Percentiles rank a stretch among this genome's conserved stretches.
These are phyloP conservation scores for Pelagia noctiluca DNA, from an alignment of 30 jellyfish, hydroid and myxozoan species.

Conservation along the genomic window DNA sequence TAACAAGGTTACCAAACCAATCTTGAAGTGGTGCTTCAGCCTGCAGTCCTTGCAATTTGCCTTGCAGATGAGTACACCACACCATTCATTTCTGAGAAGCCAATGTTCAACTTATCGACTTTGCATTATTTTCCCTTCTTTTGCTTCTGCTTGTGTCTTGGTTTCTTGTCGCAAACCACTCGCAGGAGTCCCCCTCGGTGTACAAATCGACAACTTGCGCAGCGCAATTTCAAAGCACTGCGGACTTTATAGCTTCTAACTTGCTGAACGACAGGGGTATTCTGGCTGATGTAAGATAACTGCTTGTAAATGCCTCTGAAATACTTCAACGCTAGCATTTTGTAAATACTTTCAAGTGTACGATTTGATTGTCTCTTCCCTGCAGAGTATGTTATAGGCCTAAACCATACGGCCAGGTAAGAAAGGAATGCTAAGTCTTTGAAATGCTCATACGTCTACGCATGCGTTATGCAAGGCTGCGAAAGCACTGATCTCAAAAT, in stretches of 20 bases:
- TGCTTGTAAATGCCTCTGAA: slow-evolving; percentile 44
- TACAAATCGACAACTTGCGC: slow-evolving; percentile 92
- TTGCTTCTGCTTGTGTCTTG: slow-evolving; percentile 90
- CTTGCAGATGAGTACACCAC: too few relatives aligned
- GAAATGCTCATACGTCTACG: too few relatives aligned
- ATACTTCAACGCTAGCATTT: slow-evolving; percentile 37
- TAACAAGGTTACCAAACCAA: too few relatives aligned
- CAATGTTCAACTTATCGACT: not conserved
- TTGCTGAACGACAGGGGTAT: slow-evolving; percentile 65
- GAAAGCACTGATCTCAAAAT: too few relatives aligned
- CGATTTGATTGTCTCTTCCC: too few relatives aligned
- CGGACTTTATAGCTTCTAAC: slow-evolving; percentile 86
- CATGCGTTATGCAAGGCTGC: too few relatives aligned
- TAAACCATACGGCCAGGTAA: too few relatives aligned
- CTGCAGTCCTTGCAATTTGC: too few relatives aligned
- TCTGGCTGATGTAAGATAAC: not conserved
- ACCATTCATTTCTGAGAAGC: not conserved
- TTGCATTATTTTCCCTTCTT: slow-evolving; percentile 19
- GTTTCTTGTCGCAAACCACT: slow-evolving; percentile 89
- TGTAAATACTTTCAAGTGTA: not conserved
- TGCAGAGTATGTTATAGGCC: too few relatives aligned
- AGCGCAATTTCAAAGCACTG: slow-evolving; percentile 79
- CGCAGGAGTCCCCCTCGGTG: slow-evolving; percentile 87
- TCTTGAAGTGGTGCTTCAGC: too few relatives aligned
- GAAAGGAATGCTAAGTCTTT: too few relatives aligned